A percentile compares a stretch with the other conserved stretches of the same genome.
These are phyloP conservation scores for Rotaria sp. DNA, from an alignment of 2,888 invertebrate species.

Conservation along the genomic window DNA sequence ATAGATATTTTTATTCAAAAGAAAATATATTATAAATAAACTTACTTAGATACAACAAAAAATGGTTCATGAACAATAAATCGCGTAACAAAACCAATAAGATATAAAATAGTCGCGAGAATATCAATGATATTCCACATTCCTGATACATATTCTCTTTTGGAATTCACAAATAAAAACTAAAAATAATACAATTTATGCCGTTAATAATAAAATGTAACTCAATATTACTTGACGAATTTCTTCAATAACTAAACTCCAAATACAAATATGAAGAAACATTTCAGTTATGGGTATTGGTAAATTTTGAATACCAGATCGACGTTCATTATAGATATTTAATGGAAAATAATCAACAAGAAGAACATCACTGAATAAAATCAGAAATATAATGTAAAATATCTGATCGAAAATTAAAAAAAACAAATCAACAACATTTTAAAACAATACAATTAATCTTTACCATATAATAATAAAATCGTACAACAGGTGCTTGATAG, in stretches of 20 bases:
- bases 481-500: background rate
- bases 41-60: background rate
- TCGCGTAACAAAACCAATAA: background rate
- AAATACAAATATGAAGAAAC: background rate
- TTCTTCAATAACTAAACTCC: background rate
- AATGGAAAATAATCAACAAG: background rate
- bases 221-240: background rate
- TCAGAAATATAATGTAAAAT: background rate
- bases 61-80: background rate
- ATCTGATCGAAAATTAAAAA: background rate
- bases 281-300: background rate
- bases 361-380: background rate
- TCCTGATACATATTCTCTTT: too few relatives aligned
- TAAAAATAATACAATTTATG: too few relatives aligned
- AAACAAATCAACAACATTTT: too few relatives aligned
- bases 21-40: too few relatives aligned
- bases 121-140: background rate
- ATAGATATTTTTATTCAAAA: too few relatives aligned
- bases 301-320: background rate
- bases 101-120: background rate
- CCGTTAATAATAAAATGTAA: too few relatives aligned
- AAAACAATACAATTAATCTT: background rate
- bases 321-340: background rate
- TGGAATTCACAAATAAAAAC: too few relatives aligned
- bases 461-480: slow-evolving; percentile 25